Evolutionary conservation across 2,797 vertebrate species (phyloP).

Genomic region (Gymnopithys bicolor): DNA sequence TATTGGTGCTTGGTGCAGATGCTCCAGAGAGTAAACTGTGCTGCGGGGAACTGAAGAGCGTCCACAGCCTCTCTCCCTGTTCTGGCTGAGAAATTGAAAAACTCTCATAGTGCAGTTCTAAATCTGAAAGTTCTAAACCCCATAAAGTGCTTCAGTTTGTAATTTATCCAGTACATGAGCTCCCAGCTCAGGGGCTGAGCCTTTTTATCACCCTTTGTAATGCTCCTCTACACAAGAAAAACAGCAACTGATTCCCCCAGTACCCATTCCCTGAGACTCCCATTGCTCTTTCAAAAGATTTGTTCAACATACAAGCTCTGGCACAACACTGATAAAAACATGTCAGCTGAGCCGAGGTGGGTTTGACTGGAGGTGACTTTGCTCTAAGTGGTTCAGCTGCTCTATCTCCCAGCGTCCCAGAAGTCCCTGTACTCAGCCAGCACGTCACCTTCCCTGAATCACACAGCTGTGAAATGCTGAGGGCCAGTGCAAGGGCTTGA

Average conservation of each 20-base stretch:
- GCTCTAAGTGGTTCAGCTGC: not conserved
- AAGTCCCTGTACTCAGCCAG: not conserved
- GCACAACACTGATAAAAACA: not conserved
- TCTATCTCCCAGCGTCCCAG: not conserved
- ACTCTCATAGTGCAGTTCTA: not conserved
- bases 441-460: not conserved
- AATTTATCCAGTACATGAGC: not conserved
- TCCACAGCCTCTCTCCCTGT: not conserved
- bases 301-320: not conserved
- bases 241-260: not conserved
- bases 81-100: not conserved
- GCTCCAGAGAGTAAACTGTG: not conserved
- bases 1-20: not conserved
- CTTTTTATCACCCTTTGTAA: not conserved
- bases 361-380: slow-evolving; percentile 45
- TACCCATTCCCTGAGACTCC: not conserved
- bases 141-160: not conserved
- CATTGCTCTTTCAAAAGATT: not conserved
- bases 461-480: not conserved
- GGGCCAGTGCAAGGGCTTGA: not conserved
- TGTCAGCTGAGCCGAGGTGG: slow-evolving; percentile 11
- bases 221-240: not conserved
- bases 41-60: not conserved
- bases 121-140: not conserved
- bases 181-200: not conserved